Base-by-base conservation (phyloP, 2,113 vertebrate genomes). In the Felis chaus region DNA sequence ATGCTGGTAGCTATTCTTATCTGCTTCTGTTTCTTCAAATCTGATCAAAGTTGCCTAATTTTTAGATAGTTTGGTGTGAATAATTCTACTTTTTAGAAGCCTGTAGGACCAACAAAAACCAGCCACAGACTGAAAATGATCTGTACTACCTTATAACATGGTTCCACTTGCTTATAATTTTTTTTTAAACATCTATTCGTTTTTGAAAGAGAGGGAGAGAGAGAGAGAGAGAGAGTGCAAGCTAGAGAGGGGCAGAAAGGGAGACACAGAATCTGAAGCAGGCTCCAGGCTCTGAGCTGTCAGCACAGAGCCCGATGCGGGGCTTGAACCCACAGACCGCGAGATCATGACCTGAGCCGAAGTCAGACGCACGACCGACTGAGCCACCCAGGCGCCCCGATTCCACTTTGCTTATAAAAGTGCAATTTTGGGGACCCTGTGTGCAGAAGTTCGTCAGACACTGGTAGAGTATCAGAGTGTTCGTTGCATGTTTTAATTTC, bases 21-120 rank as follows among this genome's bases (percentile, higher is more conserved):
- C 39, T 92, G 89, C 55, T 76, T 89, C 31, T 66, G 14, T 63
- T 86, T 81, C 66, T 84, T 95, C 61, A 65, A 48, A 79, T 53
- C 89, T 61, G 29, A 48, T 83, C 55, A 50, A 57, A 93, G 36
- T 80, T 79, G 6, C 61, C 87, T 93, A 65, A 81, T 78, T 94
- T 92, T 95, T 86, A 95, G 68, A 68, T 79, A 83, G 21, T 79
- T 92, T 81, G 16, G 76, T 88, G n/a, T 94, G 53, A 84, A 92
- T 69, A 85, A 91, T 90, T 91, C 36, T 85, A 31, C 45, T 90
- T 94, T 92, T 95, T 94, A 66, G 81, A 93, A 73, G 36, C 76
- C 69, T 81, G 48, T 81, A 95, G 84, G 94, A 55, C 39, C 53
- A 78, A 88, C 18, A 27, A 91, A 97, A 86, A 79, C 19, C 76